Conservation (phyloP, 2,797 vertebrate genomes). For the Arnoldichthys spilopterus region DNA sequence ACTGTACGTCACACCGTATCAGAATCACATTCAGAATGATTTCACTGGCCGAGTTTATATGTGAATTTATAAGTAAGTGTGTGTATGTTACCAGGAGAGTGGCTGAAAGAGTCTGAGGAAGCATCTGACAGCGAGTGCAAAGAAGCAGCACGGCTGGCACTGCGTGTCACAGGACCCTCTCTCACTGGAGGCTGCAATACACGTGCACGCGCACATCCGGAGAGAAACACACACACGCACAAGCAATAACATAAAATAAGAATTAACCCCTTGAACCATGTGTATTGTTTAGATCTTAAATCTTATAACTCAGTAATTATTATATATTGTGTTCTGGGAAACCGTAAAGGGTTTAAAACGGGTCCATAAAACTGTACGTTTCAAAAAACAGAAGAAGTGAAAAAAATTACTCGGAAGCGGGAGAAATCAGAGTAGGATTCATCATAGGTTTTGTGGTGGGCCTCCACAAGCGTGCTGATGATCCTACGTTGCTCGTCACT, state of each 20-base stretch:
- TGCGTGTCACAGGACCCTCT: conserved; percentile 63
- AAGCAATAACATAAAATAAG: not conserved
- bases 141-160: conserved; percentile 74
- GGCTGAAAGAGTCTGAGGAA: conserved; percentile 82
- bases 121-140: conserved; percentile 84
- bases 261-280: not conserved
- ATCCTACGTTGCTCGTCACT: conserved; percentile 88
- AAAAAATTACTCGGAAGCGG: conserved; percentile 87
- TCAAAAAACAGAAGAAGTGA: not conserved
- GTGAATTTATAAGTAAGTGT: conserved; percentile 7
- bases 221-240: conserved; percentile 9
- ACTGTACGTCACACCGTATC: too few relatives aligned
- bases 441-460: conserved; percentile 94
- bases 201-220: conserved; percentile 30
- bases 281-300: not conserved
- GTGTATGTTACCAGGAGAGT: conserved; percentile 83
- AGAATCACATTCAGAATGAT: not conserved
- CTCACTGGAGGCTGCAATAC: conserved; percentile 87
- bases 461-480: conserved; percentile 88
- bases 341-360: not conserved
- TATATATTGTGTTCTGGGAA: not conserved
- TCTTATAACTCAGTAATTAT: not conserved
- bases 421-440: conserved; percentile 91
- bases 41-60: not conserved
- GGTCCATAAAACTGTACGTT: not conserved